Conservation (phyloP, 2,113 vertebrate species). For the Urocynchramus pylzowi region DNA sequence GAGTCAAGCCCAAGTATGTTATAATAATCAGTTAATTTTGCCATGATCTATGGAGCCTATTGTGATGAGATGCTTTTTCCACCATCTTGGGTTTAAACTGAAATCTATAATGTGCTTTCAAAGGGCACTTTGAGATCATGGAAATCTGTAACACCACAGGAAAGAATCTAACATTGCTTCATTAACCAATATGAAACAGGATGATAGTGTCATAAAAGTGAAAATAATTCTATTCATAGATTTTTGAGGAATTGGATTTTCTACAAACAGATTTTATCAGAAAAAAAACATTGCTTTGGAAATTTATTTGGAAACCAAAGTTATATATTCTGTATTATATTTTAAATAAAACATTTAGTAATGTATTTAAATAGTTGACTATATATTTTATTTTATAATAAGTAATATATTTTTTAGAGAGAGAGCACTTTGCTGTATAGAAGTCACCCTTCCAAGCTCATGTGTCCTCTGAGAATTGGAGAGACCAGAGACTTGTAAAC, state of each 20-base stretch:
- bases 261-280: background rate
- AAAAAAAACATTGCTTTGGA: background rate
- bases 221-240: background rate
- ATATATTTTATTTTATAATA: background rate
- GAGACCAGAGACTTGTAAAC: background rate
- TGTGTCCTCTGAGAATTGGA: background rate
- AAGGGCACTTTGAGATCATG: background rate
- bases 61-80: background rate
- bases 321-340: background rate
- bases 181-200: background rate
- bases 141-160: background rate
- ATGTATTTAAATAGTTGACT: background rate
- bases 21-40: background rate
- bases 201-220: background rate
- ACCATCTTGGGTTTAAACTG: background rate
- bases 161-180: background rate
- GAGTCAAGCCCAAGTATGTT: background rate
- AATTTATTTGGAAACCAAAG: background rate
- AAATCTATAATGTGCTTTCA: background rate
- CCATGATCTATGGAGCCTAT: background rate
- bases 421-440: rapidly evolving
- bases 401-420: background rate
- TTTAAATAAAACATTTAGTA: background rate
- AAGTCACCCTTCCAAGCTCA: background rate
- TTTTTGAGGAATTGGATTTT: background rate